These are phyloP conservation scores for Pogonocichla stellata DNA, from an alignment of 2,113 vertebrate species.

Conservation along the genomic window DNA sequence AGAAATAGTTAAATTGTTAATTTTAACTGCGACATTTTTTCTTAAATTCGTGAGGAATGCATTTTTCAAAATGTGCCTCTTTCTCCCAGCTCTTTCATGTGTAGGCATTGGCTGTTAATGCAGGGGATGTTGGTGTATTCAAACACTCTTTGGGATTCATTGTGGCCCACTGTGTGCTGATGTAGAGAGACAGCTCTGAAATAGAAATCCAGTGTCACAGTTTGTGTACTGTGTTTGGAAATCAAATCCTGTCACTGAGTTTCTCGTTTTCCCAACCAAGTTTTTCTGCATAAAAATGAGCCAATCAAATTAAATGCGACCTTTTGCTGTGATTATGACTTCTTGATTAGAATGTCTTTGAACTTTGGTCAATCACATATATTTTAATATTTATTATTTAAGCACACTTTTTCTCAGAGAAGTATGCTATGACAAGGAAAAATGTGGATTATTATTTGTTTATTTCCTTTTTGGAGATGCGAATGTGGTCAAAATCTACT, in stretches of 20 bases:
- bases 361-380: conserved; percentile 12
- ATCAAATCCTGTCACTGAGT: not conserved
- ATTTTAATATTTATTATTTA: conserved; percentile 11
- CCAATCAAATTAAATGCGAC: conserved; percentile 33
- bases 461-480: not conserved
- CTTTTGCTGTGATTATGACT: conserved; percentile 39
- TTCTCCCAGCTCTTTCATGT: not conserved
- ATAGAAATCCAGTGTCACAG: not conserved
- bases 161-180: not conserved
- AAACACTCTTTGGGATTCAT: not conserved
- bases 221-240: not conserved
- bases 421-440: not conserved
- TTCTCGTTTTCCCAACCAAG: not conserved
- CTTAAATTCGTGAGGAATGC: not conserved
- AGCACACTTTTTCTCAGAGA: not conserved
- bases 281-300: conserved; percentile 38
- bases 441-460: not conserved
- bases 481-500: not conserved
- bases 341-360: conserved; percentile 34
- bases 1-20: conserved; percentile 26
- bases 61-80: not conserved
- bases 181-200: not conserved
- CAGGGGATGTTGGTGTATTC: not conserved
- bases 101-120: not conserved
- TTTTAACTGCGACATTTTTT: not conserved